A percentile compares a stretch with the other conserved stretches of the same genome.
Evolutionary conservation across 2,113 vertebrate genomes (phyloP).

Genomic region (Paradoxurus hermaphroditus): DNA sequence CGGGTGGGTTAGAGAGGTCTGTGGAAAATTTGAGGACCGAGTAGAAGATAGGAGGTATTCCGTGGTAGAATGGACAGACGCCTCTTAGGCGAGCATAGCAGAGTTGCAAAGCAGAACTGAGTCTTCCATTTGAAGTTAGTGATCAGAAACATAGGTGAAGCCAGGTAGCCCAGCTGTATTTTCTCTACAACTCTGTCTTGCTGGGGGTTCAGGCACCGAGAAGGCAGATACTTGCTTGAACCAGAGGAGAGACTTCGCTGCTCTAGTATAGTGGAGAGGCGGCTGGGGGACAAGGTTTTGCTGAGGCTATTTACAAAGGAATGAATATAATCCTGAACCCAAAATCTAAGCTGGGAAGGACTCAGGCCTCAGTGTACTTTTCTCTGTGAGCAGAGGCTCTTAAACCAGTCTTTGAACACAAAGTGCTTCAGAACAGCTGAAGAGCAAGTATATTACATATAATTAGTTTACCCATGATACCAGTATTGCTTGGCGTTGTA

Average conservation of each 20-base stretch:
- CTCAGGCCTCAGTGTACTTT: background rate
- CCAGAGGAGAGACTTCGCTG: background rate
- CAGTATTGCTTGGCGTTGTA: background rate
- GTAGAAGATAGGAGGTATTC: background rate
- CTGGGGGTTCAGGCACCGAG: background rate
- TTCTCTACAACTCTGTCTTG: background rate
- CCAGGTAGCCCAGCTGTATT: background rate
- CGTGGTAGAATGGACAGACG: background rate
- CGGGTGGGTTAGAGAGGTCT: background rate
- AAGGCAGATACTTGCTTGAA: background rate
- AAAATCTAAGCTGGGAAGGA: background rate
- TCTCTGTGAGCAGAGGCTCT: background rate
- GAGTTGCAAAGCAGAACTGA: background rate
- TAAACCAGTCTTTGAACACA: background rate
- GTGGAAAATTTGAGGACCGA: background rate
- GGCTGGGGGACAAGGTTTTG: background rate
- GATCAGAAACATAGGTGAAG: background rate
- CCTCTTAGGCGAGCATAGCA: background rate
- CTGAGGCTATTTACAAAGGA: background rate
- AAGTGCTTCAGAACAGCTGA: background rate
- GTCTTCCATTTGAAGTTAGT: background rate
- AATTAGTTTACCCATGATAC: background rate
- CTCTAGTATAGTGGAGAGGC: background rate
- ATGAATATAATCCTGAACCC: background rate
- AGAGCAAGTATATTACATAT: background rate